Conservation (phyloP, 2,797 vertebrate species). For the Centropyge bicolor region DNA sequence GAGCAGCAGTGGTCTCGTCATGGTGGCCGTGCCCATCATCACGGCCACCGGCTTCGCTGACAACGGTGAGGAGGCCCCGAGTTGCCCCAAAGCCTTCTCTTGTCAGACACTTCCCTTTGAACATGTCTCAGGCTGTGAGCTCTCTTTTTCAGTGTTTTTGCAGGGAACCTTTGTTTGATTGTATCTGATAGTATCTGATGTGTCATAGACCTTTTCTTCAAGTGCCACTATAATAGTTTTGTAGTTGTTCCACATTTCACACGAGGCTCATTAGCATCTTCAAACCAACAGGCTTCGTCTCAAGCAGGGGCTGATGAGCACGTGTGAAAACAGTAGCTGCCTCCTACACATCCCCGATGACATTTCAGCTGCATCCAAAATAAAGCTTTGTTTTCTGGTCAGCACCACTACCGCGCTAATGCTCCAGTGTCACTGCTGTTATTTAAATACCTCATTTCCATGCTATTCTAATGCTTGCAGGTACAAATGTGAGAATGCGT, state of each 20-base stretch:
- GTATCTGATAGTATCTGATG: background rate
- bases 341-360: conserved; percentile 46
- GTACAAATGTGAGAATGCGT: background rate
- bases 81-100: no score
- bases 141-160: background rate
- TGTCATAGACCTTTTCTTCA: background rate
- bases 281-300: conserved; percentile 33
- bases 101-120: background rate
- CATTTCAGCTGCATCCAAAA: conserved; percentile 37
- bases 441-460: conserved; percentile 39
- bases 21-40: conserved; percentile 99
- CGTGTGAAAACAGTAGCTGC: conserved; percentile 46
- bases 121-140: background rate
- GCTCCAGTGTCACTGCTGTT: background rate
- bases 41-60: conserved; percentile 97
- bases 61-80: conserved; percentile 84
- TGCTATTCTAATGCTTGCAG: background rate
- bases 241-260: conserved; percentile 8
- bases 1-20: conserved; percentile 95
- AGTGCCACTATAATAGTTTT: background rate
- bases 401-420: no score
- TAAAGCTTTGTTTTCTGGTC: conserved; percentile 31
- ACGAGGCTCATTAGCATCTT: conserved; percentile 20
- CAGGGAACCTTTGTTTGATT: background rate
- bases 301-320: conserved; percentile 32